Base-by-base conservation (phyloP, 2,888 invertebrate species). In the Oxyteleia sp. region DNA sequence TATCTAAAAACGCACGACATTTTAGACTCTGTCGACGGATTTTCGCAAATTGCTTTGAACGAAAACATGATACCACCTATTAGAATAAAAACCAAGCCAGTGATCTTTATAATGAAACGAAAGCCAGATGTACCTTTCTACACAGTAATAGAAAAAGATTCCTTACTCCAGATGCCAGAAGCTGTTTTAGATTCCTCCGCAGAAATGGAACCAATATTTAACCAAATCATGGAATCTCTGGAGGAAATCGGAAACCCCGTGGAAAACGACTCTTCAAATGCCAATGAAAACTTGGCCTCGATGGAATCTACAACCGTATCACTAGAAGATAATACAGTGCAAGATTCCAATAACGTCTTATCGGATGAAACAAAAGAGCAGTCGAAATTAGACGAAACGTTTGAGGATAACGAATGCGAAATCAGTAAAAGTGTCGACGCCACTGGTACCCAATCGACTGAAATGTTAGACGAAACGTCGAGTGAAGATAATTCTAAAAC, bases 71-170 rank as follows among this genome's bases (percentile, higher is more conserved):
- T 97, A 80, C 96, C 97, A 4, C 97, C 97, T 0, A 94, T 98
- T 8, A 96, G 95, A 94, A 96, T 98, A 32, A 97, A 96, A 94
- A 97, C 96, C 0, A 97, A 96, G 91, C 97, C 98, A 0, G 96
- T 96, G 57, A 94, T 98, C 82, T 97, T 96, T 85, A 96, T 98
- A 88, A 94, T 98, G 88, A 96, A 96, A 92, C 95, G 96, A 87
- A 95, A 95, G 90, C 93, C 94, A 61, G 95, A 95, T 88, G 94
- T 95, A 53, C 93, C 94, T 79, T 94, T 94, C 86, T 94, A 94
- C 78, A 89, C 93, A 20, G 38, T 45, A n/a, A 63, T 72, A 41
- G 26, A 51, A 38, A 53, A 57, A 4, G 35, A 45, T 35, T 13
- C 18, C 2, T n/a, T n/a, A n/a, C n/a, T n/a, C n/a, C n/a, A n/a